These are phyloP conservation scores for Sander lucioperca DNA, from an alignment of 2,113 vertebrate genomes.

Conservation along the genomic window DNA sequence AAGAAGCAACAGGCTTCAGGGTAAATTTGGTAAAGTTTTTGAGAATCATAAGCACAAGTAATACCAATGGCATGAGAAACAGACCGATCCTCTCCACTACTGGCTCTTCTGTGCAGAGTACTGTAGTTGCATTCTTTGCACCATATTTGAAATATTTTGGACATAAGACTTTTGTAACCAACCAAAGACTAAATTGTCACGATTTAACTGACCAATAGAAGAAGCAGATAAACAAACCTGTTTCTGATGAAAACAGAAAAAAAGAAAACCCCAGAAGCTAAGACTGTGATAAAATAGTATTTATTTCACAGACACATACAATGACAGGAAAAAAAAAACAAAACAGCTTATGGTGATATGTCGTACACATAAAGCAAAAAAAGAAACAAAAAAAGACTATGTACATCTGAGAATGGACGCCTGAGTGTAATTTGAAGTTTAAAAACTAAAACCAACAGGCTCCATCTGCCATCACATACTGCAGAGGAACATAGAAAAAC, in stretches of 20 bases:
- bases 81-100: background rate
- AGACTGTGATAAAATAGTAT: slow-evolving; percentile 84
- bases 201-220: background rate
- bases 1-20: background rate
- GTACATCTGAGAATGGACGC: slow-evolving; percentile 74
- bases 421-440: slow-evolving; percentile 56
- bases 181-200: background rate
- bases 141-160: background rate
- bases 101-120: background rate
- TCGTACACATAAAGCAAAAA: slow-evolving; percentile 73
- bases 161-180: background rate
- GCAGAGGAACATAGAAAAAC: slow-evolving; percentile 46
- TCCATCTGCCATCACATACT: slow-evolving; percentile 58
- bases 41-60: background rate
- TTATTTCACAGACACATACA: slow-evolving; percentile 83
- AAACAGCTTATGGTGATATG: slow-evolving; percentile 84
- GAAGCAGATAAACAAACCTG: background rate
- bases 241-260: background rate
- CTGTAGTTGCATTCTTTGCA: no score
- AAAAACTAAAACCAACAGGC: slow-evolving; percentile 58
- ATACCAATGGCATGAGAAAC: background rate
- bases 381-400: slow-evolving; percentile 54
- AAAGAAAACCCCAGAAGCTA: background rate
- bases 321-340: slow-evolving; percentile 58
- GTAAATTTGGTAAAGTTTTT: background rate